Conservation (phyloP, 2,113 vertebrate species). For the Thunnus maccoyii region DNA sequence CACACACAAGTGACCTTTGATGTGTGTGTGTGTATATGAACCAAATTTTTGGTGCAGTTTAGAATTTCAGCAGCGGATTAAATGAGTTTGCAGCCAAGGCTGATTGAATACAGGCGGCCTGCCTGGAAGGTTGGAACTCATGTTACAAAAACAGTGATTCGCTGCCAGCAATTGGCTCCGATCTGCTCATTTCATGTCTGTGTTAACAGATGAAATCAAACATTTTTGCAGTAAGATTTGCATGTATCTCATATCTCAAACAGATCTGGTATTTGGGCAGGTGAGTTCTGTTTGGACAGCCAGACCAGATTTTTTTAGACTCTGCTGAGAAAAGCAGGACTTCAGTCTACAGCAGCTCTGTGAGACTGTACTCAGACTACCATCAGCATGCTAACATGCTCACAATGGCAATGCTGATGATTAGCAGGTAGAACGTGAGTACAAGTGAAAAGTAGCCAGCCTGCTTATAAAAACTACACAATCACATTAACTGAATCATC, state of each 20-base stretch:
- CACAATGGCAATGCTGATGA: background rate
- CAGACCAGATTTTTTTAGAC: background rate
- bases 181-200: slow-evolving; percentile 11
- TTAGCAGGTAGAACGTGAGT: no score
- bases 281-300: slow-evolving; percentile 24
- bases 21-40: no score
- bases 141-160: slow-evolving; percentile 7
- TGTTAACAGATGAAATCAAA: slow-evolving; percentile 22
- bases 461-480: no score
- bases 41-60: background rate
- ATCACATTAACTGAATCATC: no score
- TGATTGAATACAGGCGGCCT: background rate
- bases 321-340: background rate
- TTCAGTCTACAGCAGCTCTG: background rate
- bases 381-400: background rate
- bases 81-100: background rate
- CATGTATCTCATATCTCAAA: slow-evolving; percentile 1
- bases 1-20: no score
- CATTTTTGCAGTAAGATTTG: background rate
- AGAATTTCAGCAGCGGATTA: slow-evolving; percentile 4
- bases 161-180: background rate
- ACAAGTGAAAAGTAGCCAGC: no score
- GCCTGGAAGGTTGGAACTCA: background rate
- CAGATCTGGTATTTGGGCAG: slow-evolving; percentile 8
- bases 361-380: background rate